phyloP scores from a whole-genome alignment of 2,797 vertebrate genomes.

The Mycteria americana region DNA sequence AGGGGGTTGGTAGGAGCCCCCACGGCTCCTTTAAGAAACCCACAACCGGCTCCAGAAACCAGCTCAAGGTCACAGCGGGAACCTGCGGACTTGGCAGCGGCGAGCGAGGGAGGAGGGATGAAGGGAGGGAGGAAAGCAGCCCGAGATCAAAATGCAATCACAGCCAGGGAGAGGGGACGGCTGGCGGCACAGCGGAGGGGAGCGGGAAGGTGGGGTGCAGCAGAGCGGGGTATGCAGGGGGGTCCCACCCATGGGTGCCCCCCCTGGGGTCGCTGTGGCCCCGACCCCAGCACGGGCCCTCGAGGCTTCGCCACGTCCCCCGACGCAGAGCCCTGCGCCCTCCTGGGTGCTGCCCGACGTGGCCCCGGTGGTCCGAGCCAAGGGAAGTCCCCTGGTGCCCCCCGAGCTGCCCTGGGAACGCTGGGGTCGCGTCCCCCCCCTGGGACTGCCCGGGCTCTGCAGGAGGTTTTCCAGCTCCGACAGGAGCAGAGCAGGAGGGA shows the following conservation, averaged over 20 bases:
- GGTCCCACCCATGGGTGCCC: neutral
- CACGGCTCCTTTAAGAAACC: constrained; percentile 61
- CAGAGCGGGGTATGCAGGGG: neutral
- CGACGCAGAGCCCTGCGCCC: neutral
- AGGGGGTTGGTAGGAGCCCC: neutral
- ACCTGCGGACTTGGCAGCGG: constrained; percentile 70
- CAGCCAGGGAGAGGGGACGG: neutral
- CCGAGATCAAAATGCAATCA: neutral
- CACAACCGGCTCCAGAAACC: constrained; percentile 21
- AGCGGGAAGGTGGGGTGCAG: neutral
- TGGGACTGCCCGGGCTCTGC: neutral
- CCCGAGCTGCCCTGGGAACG: neutral
- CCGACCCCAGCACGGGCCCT: neutral
- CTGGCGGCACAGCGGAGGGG: fast-evolving
- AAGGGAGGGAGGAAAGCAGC: constrained; percentile 15
- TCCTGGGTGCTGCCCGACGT: neutral
- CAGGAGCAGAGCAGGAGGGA: neutral
- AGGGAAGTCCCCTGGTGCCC: neutral
- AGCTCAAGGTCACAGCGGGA: constrained; percentile 70
- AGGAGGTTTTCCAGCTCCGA: neutral
- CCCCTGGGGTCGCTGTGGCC: neutral
- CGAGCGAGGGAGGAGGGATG: neutral
- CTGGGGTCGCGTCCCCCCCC: neutral
- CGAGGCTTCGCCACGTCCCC: fast-evolving
- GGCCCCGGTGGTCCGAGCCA: fast-evolving